These are phyloP conservation scores for Plebejus melissa DNA, from an alignment of 2,888 invertebrate species.

Conservation along the genomic window DNA sequence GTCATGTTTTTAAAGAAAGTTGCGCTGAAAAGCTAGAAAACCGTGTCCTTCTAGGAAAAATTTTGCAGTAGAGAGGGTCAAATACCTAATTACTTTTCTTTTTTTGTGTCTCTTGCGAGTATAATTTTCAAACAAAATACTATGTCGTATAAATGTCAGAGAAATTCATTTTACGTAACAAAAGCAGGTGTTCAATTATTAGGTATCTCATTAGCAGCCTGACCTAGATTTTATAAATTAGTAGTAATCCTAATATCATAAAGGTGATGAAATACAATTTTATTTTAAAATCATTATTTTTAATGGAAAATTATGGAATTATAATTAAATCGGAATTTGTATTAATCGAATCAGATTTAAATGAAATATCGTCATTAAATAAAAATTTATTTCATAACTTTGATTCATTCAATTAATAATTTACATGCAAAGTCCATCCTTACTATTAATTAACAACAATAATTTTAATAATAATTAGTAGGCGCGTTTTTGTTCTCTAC, in stretches of 20 bases:
- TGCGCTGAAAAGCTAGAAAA: too few species aligned
- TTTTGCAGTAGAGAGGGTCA: neutral
- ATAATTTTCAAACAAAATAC: neutral
- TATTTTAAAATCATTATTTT: neutral
- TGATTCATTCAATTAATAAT: neutral
- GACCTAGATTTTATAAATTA: slow-evolving; percentile 19
- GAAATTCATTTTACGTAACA: slow-evolving; percentile 20
- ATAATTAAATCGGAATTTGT: neutral
- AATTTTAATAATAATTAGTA: too few species aligned
- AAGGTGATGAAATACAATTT: slow-evolving; percentile 15
- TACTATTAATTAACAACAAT: too few species aligned
- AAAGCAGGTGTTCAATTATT: slow-evolving; percentile 21
- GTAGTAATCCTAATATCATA: neutral
- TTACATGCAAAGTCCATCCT: too few species aligned
- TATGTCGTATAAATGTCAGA: neutral
- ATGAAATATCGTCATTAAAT: neutral
- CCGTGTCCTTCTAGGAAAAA: too few species aligned
- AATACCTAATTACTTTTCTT: neutral
- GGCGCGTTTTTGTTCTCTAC: neutral
- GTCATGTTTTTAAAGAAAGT: too few species aligned
- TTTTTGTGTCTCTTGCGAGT: neutral
- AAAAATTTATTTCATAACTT: neutral
- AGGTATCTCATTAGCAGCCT: slow-evolving; percentile 13
- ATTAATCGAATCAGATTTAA: neutral
- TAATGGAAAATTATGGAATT: slow-evolving; percentile 1